Evolutionary conservation across 2,888 invertebrate species (phyloP).

Genomic region (Athalia rosae): DNA sequence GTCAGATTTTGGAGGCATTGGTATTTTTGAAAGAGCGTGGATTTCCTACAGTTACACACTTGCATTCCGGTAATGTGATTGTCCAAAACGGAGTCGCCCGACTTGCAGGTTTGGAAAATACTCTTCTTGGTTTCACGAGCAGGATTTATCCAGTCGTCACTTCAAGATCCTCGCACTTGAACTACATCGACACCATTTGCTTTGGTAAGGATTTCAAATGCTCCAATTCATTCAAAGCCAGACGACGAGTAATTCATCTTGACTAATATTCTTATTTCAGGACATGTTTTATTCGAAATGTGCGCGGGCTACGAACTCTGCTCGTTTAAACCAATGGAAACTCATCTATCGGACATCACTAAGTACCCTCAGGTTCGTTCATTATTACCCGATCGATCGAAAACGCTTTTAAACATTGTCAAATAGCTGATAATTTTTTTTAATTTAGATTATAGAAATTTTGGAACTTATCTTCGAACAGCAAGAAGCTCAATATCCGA

Average conservation of each 20-base stretch:
- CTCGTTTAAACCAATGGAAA: slow-evolving; percentile 83
- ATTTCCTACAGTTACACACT: slow-evolving; percentile 89
- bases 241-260: slow-evolving; percentile 6
- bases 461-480: slow-evolving; percentile 86
- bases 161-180: slow-evolving; percentile 74
- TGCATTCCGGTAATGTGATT: slow-evolving; percentile 94
- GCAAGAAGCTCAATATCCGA: slow-evolving; percentile 80
- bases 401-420: neutral
- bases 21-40: slow-evolving; percentile 90
- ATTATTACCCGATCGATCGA: slow-evolving; percentile 8
- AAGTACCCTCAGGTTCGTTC: slow-evolving; percentile 82
- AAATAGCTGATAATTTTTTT: slow-evolving; percentile 22
- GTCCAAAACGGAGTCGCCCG: slow-evolving; percentile 94
- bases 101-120: slow-evolving; percentile 91
- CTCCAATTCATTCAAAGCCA: neutral
- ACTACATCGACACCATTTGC: slow-evolving; percentile 80
- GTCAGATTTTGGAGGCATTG: slow-evolving; percentile 91
- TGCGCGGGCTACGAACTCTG: slow-evolving; percentile 89
- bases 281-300: slow-evolving; percentile 93
- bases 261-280: slow-evolving; percentile 65
- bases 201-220: slow-evolving; percentile 77
- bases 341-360: slow-evolving; percentile 82
- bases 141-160: slow-evolving; percentile 76
- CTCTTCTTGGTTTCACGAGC: slow-evolving; percentile 85
- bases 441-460: slow-evolving; percentile 83